phyloP scores from a whole-genome alignment of 2,797 vertebrate genomes.

The Gobionotothen gibberifrons region DNA sequence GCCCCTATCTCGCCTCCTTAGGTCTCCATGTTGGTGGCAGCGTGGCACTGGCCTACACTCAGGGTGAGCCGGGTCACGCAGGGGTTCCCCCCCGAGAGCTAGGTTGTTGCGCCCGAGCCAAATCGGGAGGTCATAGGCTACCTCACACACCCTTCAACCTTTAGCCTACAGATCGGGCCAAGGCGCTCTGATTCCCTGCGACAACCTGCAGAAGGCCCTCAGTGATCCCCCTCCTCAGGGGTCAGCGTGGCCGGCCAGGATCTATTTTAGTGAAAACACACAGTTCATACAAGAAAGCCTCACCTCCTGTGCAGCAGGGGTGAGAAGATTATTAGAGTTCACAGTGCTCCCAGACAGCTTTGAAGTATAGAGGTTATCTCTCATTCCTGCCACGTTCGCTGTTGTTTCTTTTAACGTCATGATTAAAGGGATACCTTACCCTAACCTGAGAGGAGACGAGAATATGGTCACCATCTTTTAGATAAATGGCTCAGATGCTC shows the following conservation, averaged over 20 bases:
- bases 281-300: constrained; percentile 47
- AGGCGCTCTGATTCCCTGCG: constrained; percentile 49
- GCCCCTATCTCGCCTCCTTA: constrained; percentile 22
- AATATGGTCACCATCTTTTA: not conserved
- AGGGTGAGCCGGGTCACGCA: constrained; percentile 60
- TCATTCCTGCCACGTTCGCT: constrained; percentile 55
- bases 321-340: constrained; percentile 54
- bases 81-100: constrained; percentile 58
- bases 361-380: constrained; percentile 68
- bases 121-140: constrained; percentile 72
- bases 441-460: constrained; percentile 11
- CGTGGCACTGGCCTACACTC: constrained; percentile 26
- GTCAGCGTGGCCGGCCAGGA: constrained; percentile 62
- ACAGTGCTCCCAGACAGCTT: constrained; percentile 52
- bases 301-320: constrained; percentile 49
- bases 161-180: constrained; percentile 53
- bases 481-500: not conserved
- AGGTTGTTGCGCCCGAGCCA: constrained; percentile 58
- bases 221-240: constrained; percentile 56
- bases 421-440: constrained; percentile 41
- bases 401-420: constrained; percentile 50
- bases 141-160: constrained; percentile 74
- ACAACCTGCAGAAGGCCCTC: constrained; percentile 73
- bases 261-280: constrained; percentile 77
- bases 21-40: constrained; percentile 35